Evolutionary conservation across 2,797 vertebrate species (phyloP).

Genomic region (Lates japonicus): DNA sequence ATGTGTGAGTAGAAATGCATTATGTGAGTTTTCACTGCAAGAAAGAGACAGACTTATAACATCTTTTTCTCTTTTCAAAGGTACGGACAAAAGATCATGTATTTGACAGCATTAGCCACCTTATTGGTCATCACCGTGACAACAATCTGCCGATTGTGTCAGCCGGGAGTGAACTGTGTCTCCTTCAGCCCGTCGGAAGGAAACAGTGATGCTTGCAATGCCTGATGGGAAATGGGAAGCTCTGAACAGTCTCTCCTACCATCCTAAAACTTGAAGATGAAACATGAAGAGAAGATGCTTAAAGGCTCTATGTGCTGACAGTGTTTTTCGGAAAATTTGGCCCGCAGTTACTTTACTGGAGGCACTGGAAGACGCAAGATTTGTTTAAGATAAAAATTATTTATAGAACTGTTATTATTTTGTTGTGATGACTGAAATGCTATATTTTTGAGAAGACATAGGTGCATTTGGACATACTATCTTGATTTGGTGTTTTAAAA

Average conservation of each 20-base stretch:
- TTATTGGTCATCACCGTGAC: conserved; percentile 96
- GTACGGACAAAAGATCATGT: conserved; percentile 97
- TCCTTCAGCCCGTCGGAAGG: conserved; percentile 93
- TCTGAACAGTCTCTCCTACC: conserved; percentile 63
- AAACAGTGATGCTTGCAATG: conserved; percentile 87
- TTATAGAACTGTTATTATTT: conserved; percentile 91
- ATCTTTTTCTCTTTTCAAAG: conserved; percentile 80
- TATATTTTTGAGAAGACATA: conserved; percentile 95
- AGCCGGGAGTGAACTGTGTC: conserved; percentile 96
- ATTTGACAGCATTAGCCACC: conserved; percentile 98
- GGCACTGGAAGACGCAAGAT: conserved; percentile 64
- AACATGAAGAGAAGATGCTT: conserved; percentile 69
- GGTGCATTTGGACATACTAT: conserved; percentile 87
- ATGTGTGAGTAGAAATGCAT: background rate
- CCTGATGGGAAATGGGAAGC: conserved; percentile 65
- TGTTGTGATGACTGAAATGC: conserved; percentile 91
- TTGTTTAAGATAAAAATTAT: conserved; percentile 79
- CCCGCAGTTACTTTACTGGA: conserved; percentile 57
- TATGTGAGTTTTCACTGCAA: background rate
- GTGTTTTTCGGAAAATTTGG: conserved; percentile 53
- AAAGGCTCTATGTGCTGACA: conserved; percentile 65
- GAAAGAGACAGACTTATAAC: conserved; percentile 19
- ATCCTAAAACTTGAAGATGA: conserved; percentile 83
- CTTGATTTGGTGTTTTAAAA: conserved; percentile 90
- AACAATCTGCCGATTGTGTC: conserved; percentile 97